Conservation (phyloP, 2,113 vertebrate genomes). For the Salvelinus fontinalis region DNA sequence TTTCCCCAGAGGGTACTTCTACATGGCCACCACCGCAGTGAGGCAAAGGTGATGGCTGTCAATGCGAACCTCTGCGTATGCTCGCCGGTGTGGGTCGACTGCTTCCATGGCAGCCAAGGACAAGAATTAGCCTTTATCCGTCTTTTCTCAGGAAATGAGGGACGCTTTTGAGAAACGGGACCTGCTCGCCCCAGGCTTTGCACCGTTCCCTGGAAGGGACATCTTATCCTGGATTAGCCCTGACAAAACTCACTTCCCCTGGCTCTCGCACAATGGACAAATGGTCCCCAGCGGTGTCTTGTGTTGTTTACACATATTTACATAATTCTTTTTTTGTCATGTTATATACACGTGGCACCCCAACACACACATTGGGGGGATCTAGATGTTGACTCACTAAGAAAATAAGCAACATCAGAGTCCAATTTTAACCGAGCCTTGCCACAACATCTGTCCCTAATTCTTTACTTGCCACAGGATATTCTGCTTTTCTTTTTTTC, state of each 20-base stretch:
- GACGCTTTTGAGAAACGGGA: background rate
- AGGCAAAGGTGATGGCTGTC: background rate
- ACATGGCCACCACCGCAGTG: no score
- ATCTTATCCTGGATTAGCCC: conserved; percentile 68
- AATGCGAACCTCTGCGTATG: background rate
- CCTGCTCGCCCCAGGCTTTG: conserved; percentile 32
- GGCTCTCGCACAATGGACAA: conserved; percentile 37
- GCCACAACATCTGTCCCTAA: background rate
- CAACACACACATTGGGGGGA: background rate
- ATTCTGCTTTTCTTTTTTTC: conserved; percentile 16
- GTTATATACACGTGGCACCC: no score
- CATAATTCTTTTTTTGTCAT: conserved; percentile 40
- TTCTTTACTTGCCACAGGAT: background rate
- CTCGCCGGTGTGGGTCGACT: conserved; percentile 4
- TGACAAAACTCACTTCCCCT: conserved; percentile 56
- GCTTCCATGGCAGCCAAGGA: conserved; percentile 7
- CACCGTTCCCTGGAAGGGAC: conserved; percentile 53
- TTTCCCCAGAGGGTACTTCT: no score
- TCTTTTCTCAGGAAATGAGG: conserved; percentile 33
- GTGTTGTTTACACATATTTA: conserved; percentile 49
- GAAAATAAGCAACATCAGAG: background rate
- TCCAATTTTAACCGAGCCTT: background rate
- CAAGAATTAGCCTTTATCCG: conserved; percentile 42
- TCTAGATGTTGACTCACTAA: background rate
- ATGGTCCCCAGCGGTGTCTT: conserved; percentile 37